Evolutionary conservation across 2,888 invertebrate species (phyloP).

Genomic region (Pachymerium ferrugineum): DNA sequence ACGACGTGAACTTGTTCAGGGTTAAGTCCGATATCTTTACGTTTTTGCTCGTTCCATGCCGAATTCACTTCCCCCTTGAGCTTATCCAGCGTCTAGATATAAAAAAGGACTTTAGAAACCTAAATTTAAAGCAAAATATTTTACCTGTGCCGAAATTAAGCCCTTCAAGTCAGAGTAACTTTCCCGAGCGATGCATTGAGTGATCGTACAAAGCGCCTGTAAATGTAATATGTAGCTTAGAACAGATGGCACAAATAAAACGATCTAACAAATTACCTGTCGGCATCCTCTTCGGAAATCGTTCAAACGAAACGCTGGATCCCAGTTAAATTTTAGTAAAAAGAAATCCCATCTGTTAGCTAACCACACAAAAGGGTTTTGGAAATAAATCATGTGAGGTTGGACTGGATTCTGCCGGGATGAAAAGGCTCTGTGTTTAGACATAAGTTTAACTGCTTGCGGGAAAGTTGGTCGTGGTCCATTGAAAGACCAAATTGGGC

Average conservation of each 20-base stretch:
- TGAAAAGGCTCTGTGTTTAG: not conserved
- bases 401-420: not conserved
- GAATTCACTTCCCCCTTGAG: not conserved
- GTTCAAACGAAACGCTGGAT: not conserved
- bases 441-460: too few species aligned
- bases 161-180: not conserved
- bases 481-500: not conserved
- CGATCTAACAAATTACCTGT: not conserved
- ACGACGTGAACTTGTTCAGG: not conserved
- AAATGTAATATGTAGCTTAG: not conserved
- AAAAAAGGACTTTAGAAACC: not conserved
- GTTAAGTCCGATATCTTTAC: not conserved
- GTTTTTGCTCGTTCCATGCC: not conserved
- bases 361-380: not conserved
- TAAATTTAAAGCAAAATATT: not conserved
- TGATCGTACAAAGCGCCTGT: not conserved
- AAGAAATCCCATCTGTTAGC: not conserved
- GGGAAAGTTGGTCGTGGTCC: too few species aligned
- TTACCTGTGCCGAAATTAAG: not conserved
- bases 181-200: not conserved
- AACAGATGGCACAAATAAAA: not conserved
- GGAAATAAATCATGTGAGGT: not conserved
- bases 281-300: not conserved
- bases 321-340: not conserved
- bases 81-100: not conserved